Evolutionary conservation across 2,888 invertebrate species (phyloP).

Genomic region (Blomia tropicalis): DNA sequence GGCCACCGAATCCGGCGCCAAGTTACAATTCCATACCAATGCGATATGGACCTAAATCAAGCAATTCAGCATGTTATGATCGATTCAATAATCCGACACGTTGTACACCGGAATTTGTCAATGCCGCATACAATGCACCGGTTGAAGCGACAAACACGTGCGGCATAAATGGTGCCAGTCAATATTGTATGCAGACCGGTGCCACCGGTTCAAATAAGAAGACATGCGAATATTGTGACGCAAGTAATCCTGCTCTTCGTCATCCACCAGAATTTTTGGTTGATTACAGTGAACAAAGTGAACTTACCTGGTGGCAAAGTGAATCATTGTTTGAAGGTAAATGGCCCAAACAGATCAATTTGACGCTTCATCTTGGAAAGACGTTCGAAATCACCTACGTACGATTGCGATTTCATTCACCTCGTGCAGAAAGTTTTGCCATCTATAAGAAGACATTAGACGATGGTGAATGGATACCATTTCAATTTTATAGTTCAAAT

Average conservation of each 20-base stretch:
- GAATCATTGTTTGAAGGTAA: slow-evolving; percentile 91
- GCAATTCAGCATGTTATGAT: slow-evolving; percentile 34
- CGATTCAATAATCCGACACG: slow-evolving; percentile 45
- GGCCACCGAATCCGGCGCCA: background rate
- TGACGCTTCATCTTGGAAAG: slow-evolving; percentile 76
- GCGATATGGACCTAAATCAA: background rate
- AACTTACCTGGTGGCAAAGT: slow-evolving; percentile 92
- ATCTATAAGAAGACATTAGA: slow-evolving; percentile 68
- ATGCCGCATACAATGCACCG: slow-evolving; percentile 73
- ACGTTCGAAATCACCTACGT: slow-evolving; percentile 94
- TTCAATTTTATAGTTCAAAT: slow-evolving; percentile 78
- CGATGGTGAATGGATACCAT: slow-evolving; percentile 67
- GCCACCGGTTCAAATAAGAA: slow-evolving; percentile 50
- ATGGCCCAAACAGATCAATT: slow-evolving; percentile 75
- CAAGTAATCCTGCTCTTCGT: slow-evolving; percentile 42
- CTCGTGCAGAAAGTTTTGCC: slow-evolving; percentile 90
- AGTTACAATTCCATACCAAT: no score
- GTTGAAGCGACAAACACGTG: slow-evolving; percentile 94
- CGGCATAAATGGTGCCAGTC: slow-evolving; percentile 57
- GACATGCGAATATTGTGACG: slow-evolving; percentile 60
- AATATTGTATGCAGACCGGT: slow-evolving; percentile 84
- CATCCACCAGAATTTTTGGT: slow-evolving; percentile 64
- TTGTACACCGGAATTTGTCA: slow-evolving; percentile 90
- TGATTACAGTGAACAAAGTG: slow-evolving; percentile 73
- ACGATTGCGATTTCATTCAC: slow-evolving; percentile 78